Base-by-base conservation (phyloP, 2,888 invertebrate genomes). In the Xestia c-nigrum region DNA sequence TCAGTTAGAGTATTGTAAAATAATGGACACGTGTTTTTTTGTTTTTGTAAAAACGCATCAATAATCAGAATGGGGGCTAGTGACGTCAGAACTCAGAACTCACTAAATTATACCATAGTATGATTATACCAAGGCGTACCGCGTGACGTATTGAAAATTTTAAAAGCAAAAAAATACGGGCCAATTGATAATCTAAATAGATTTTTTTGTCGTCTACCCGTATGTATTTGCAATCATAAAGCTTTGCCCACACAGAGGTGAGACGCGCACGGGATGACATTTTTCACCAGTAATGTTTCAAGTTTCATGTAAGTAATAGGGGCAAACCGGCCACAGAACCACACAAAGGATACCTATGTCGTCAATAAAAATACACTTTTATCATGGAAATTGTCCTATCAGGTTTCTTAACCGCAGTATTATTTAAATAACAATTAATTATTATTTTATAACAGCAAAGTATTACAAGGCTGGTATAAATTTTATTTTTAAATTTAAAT, bases 381-480 rank as follows among this genome's bases (percentile, higher is more conserved):
- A 46, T 7, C 46, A 50, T 31, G 43, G 6, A 43, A 50, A 43
- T 61, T 4, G 24, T 16, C 38, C 40, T 40, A 57, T 40, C 67
- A 40, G 3, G 71, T 76, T 70, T 79, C 59, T 24, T 46, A 69
- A 78, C 70, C 76, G 7, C 79, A 31, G 10, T 43, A 16, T 55
- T 19, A 47, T 76, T 77, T 68, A 59, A 68, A 69, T 78, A 69
- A 78, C 10, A 50, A 78, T 52, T 61, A 43, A 52, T 61, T 52
- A 59, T 76, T 71, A 79, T 59, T 68, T 59, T 69, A 78, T 43
- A 69, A 76, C 31, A 52, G 24, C 21, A 0, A 71, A 70, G 50
- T 76, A 79, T 52, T 72, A 76, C 76, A 79, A 76, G 76, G 76
- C 31, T 79, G 9, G 46, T 9, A 71, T 76, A 72, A 16, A 79